Conservation (phyloP, 64 coral and sea anemone genomes). For the Astreopora myriophthalma region DNA sequence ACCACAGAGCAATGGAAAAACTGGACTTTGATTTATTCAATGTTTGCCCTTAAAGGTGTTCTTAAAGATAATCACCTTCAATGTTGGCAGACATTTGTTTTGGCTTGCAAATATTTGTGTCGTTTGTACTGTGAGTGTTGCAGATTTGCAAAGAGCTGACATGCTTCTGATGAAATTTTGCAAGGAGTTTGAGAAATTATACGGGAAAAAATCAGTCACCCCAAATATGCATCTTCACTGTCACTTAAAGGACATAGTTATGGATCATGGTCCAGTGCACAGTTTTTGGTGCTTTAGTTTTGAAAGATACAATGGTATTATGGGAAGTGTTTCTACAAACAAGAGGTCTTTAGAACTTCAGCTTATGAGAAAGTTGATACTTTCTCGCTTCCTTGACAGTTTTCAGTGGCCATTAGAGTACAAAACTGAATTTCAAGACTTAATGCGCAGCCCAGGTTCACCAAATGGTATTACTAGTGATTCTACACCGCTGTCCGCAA, state of each 20-base stretch:
- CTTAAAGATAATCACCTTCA: not conserved
- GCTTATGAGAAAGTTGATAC: not conserved
- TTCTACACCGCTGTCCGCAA: too few relatives aligned
- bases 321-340: not conserved
- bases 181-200: not conserved
- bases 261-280: not conserved
- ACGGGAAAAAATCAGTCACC: not conserved
- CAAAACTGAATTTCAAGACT: too few relatives aligned
- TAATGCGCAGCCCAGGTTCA: too few relatives aligned
- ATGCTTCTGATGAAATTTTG: not conserved
- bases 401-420: too few relatives aligned
- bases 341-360: constrained; percentile 31
- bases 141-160: constrained; percentile 6
- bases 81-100: not conserved
- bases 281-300: constrained; percentile 20
- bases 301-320: not conserved
- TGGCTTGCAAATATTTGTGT: not conserved
- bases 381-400: not conserved
- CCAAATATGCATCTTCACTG: not conserved
- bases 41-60: not conserved
- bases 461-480: too few relatives aligned
- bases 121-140: not conserved
- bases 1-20: not conserved
- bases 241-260: not conserved
- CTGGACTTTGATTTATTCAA: not conserved